These are phyloP conservation scores for Xylophagus ater DNA, from an alignment of 2,888 invertebrate genomes.

Conservation along the genomic window DNA sequence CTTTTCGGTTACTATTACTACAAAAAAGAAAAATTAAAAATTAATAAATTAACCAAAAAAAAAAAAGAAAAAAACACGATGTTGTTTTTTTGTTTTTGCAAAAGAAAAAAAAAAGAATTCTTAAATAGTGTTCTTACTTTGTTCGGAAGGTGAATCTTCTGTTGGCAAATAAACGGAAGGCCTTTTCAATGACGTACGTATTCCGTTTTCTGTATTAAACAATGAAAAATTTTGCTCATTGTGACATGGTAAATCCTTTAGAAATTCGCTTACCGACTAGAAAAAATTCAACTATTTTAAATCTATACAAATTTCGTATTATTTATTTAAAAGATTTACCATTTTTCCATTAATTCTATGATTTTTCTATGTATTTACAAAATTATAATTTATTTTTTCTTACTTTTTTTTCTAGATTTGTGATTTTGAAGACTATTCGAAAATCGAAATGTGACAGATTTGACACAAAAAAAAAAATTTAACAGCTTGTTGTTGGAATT, in stretches of 20 bases:
- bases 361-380: too few relatives aligned
- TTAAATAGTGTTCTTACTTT: slow-evolving; percentile 57
- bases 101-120: too few relatives aligned
- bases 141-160: slow-evolving; percentile 84
- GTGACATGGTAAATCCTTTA: slow-evolving; percentile 83
- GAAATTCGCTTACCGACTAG: slow-evolving; percentile 78
- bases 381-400: too few relatives aligned
- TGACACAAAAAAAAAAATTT: too few relatives aligned
- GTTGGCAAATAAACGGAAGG: slow-evolving; percentile 89
- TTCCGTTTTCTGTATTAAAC: slow-evolving; percentile 77
- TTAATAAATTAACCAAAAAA: slow-evolving; percentile 5
- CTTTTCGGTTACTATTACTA: slow-evolving; percentile 92
- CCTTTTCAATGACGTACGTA: slow-evolving; percentile 69
- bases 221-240: slow-evolving; percentile 85
- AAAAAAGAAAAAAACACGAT: not conserved
- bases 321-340: too few relatives aligned
- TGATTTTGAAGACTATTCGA: too few relatives aligned
- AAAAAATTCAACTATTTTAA: too few relatives aligned
- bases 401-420: too few relatives aligned
- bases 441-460: too few relatives aligned
- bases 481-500: too few relatives aligned
- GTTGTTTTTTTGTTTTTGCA: not conserved
- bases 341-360: slow-evolving; percentile 6
- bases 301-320: too few relatives aligned
- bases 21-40: slow-evolving; percentile 42